These are phyloP conservation scores for Nannobrachium achirus DNA, from an alignment of 2,113 vertebrate genomes.

Conservation along the genomic window DNA sequence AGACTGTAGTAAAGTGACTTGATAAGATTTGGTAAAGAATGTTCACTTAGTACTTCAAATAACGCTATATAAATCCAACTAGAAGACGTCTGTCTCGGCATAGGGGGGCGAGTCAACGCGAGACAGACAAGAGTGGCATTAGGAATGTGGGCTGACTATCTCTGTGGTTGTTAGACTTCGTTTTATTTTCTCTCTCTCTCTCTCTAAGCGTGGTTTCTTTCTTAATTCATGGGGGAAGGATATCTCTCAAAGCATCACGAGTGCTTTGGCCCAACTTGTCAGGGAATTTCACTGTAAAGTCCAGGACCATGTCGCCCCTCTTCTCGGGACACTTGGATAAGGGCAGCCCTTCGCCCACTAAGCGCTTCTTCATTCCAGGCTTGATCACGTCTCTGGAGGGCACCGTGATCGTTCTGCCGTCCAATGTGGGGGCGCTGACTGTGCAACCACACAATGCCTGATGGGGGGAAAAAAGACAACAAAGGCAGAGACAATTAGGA, in stretches of 20 bases:
- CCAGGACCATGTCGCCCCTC: slow-evolving; percentile 90
- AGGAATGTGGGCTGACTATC: slow-evolving; percentile 22
- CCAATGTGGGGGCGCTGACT: slow-evolving; percentile 87
- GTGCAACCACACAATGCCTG: slow-evolving; percentile 94
- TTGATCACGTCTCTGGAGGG: slow-evolving; percentile 89
- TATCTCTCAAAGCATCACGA: slow-evolving; percentile 83
- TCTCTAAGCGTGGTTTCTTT: not conserved
- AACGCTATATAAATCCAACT: slow-evolving; percentile 17
- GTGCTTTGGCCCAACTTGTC: slow-evolving; percentile 84
- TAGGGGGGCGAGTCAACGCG: slow-evolving; percentile 1
- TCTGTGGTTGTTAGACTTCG: not conserved
- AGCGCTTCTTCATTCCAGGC: slow-evolving; percentile 87
- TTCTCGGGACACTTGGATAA: slow-evolving; percentile 87
- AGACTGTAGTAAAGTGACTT: not conserved
- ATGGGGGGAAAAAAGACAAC: not conserved
- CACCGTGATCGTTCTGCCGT: slow-evolving; percentile 86
- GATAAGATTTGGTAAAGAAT: slow-evolving; percentile 7
- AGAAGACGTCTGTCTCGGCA: slow-evolving; percentile 12
- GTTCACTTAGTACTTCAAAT: slow-evolving; percentile 4
- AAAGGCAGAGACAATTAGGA: not conserved
- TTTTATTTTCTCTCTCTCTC: not conserved
- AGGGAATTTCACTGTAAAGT: slow-evolving; percentile 89
- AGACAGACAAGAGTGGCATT: slow-evolving; percentile 3
- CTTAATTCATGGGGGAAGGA: slow-evolving; percentile 81
- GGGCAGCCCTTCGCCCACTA: slow-evolving; percentile 90